Base-by-base conservation (phyloP, 2,797 vertebrate species). In the Ispidina lecontei region DNA sequence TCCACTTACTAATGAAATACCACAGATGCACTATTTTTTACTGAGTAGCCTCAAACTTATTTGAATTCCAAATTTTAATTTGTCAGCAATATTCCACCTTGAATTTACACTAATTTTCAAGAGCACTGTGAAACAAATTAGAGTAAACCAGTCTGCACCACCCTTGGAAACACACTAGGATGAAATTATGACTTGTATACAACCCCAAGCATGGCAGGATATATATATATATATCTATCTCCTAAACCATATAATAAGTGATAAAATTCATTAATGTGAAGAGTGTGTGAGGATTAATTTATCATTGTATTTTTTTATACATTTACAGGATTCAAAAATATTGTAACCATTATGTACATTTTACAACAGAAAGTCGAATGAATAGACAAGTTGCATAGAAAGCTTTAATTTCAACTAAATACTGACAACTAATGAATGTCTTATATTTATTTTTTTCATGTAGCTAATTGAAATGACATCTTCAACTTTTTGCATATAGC, bases 381-480 rank as follows among this genome's bases (percentile, higher is more conserved):
- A 31, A 60, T 16, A 87, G 59, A 54, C 6, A 75, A 51, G 15
- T 41, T 79, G 12, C 8, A 77, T 5, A 87, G 58, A 71, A 85
- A 77, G 11, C 62, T 68, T 77, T 64, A 90, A 79, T 90, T 89
- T 91, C 55, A 74, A 81, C 31, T 89, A 83, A 95, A 93, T 91
- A 91, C 35, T 79, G 78, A 75, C 44, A 90, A 29, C 41, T 85
- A 77, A 26, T 25, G 41, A 87, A 91, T 56, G 22, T n/a, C 44
- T 76, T 87, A 13, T 70, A 67, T 65, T 73, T 90, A 90, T 51
- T 94, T 95, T 92, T 92, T 92, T 84, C 59, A 79, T 87, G 95
- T 84, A 67, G 84, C 52, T 74, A 89, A 89, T 88, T 93, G 82
- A 92, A 95, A 93, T 76, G 63, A 56, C 74, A 81, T 78, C 43